Percentiles rank a stretch among this genome's conserved stretches.
Conservation (phyloP, 1,140 invertebrate genomes). For the Lucilia cuprina region DNA sequence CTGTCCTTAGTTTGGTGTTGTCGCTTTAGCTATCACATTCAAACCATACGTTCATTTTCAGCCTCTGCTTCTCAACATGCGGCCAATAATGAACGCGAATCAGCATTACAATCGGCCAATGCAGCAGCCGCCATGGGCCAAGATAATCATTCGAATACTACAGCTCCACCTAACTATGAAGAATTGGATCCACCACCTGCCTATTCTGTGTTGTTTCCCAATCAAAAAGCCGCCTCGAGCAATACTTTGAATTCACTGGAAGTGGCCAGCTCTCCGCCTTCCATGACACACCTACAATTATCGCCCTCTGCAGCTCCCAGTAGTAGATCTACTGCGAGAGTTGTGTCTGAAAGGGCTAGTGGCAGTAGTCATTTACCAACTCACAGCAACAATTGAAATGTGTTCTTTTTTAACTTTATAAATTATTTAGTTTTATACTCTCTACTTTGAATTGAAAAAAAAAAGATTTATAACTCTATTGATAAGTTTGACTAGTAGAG, state of each 20-base stretch:
- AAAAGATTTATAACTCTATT: neutral
- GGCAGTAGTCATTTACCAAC: neutral
- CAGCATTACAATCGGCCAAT: constrained; percentile 45
- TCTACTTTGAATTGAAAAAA: neutral
- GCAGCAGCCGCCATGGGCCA: constrained; percentile 42
- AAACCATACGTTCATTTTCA: constrained; percentile 60
- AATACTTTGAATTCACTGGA: constrained; percentile 51
- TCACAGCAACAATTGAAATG: neutral
- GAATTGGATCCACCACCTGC: constrained; percentile 61
- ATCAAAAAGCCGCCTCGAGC: constrained; percentile 59
- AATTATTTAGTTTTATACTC: neutral
- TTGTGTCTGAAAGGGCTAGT: neutral
- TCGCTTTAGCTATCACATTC: constrained; percentile 61
- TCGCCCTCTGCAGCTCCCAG: constrained; percentile 30
- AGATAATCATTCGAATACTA: constrained; percentile 44
- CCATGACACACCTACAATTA: constrained; percentile 14
- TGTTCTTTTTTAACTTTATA: neutral
- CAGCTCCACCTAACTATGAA: constrained; percentile 58
- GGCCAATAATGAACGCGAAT: constrained; percentile 58
- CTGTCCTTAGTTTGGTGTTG: constrained; percentile 54
- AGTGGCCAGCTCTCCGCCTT: neutral
- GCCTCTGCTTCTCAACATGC: constrained; percentile 59
- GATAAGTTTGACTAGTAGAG: constrained; percentile 25
- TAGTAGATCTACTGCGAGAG: constrained; percentile 30
- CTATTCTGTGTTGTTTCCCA: constrained; percentile 61